Evolutionary conservation across 2,797 vertebrate genomes (phyloP), one percentile per base, ranked within the genome.

Genomic region (Melanotaenia pygmaea): DNA sequence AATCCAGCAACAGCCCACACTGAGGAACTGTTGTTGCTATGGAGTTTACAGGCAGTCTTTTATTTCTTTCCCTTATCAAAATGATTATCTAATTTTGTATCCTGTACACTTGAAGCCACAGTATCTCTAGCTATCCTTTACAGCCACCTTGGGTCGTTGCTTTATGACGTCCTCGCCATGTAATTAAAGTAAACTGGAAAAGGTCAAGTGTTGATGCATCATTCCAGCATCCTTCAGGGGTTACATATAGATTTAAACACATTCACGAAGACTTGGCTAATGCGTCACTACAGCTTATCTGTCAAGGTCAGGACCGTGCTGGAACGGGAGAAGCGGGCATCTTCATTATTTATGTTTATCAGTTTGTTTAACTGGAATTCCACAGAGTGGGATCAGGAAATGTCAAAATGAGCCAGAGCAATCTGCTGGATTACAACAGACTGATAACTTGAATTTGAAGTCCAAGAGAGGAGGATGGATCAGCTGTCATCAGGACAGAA

Each of bases 21-120:
- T 63, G 60, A 76, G 38, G 56, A 72, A 56, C 24, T 67, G 64
- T 73, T 73, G 73, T 79, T 88, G 72, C 78, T 60, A 66, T 75
- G 79, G 64, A 70, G 64, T 82, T 70, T 61, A 35, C 64, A 63
- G 3, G 4, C 58, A 51, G 34, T 10, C 9, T 65, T 62, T 63
- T 8, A 34, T 34, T 34, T 34, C 30, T 70, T 81, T 71, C 79
- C 59, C n/a, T 64, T 32, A 79, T 14, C 62, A 60, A 70, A 79
- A 70, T 22, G 38, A 20, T 26, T n/a, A 16, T 65, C 65, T 71
- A 70, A 75, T 59, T 37, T n/a, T 35, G 40, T 60, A 14, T 62
- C 13, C 26, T 63, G 32, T 28, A 24, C 50, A 30, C 37, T 68
- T 54, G 54, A 70, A 50, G 72, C 61, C 50, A 20, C n/a, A 60